Evolutionary conservation across 2,797 vertebrate species (phyloP), one percentile per base, ranked within the genome.

Genomic region (Eidolon dupreanum): DNA sequence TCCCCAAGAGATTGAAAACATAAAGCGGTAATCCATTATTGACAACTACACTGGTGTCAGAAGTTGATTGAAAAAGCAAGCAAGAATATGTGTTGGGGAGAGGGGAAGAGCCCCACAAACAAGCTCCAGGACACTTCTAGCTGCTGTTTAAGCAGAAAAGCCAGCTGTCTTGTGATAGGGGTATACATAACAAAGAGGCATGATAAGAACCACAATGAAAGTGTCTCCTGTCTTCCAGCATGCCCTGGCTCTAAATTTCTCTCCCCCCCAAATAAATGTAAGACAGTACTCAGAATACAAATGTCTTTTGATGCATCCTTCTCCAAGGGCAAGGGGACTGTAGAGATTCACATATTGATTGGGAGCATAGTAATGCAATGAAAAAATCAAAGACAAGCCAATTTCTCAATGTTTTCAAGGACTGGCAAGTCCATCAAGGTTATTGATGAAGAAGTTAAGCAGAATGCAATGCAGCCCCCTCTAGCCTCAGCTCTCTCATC

Each of bases 391-490:
- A 95, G 89, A 91, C 68, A 55, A 63, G 92, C 77, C 90, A 90
- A 20, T 94, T 79, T 89, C 91, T 97, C 75, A 9, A 57, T 83
- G 79, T 95, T 92, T 92, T 70, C 75, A 94, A 94, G 82, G 78
- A 78, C 89, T 86, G 94, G 86, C 87, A 93, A 90, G 81, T 81
- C 75, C 41, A 95, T 93, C 97, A 95, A 89, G 90, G 90, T 91
- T 95, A 95, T 65, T 86, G 92, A 96, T 88, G 90, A 91, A 94
- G 94, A 94, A 96, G 96, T 96, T 95, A 93, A 86, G 78, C 85
- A 96, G 79, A 83, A 88, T 57, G 49, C 68, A 70, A 51, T 51
- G 24, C 86, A 74, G n/a, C 19, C 51, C 85, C 79, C 74, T 95
- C 57, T 36, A 70, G 73, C 24, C 38, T 91, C 73, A 78, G 87